Evolutionary conservation across 2,888 invertebrate genomes (phyloP).

Genomic region (Xestoiulus laeticollis): DNA sequence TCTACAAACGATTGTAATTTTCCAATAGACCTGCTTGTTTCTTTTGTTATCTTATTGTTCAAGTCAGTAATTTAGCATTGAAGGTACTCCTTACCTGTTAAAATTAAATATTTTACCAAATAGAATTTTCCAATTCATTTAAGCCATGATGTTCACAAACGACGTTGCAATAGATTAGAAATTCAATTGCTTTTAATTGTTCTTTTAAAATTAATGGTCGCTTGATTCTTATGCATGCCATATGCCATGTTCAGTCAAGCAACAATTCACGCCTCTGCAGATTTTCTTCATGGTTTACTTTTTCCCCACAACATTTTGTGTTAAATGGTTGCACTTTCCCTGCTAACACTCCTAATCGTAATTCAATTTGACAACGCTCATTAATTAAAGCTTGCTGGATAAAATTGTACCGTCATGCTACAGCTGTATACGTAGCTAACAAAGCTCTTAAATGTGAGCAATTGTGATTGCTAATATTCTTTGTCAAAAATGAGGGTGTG

Average conservation of each 20-base stretch:
- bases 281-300: constrained; percentile 5
- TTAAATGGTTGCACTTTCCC: neutral
- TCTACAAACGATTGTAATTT: too few species aligned
- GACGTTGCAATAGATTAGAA: neutral
- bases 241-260: neutral
- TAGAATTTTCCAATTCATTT: neutral
- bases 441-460: neutral
- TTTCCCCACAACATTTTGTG: neutral
- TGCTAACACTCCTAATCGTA: constrained; percentile 4
- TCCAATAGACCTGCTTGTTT: too few species aligned
- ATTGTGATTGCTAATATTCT: neutral
- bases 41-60: too few species aligned
- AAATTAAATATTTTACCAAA: too few species aligned
- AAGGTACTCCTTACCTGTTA: too few species aligned
- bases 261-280: neutral
- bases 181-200: constrained; percentile 14
- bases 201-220: constrained; percentile 14
- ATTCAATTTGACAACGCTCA: constrained; percentile 38
- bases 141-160: neutral
- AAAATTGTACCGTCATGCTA: neutral
- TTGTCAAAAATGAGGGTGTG: neutral
- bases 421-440: neutral
- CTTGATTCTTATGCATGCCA: neutral
- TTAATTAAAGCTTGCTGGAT: neutral
- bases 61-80: too few species aligned